Evolutionary conservation across 2,797 vertebrate species (phyloP).

Genomic region (Acestrorhynchus altus): DNA sequence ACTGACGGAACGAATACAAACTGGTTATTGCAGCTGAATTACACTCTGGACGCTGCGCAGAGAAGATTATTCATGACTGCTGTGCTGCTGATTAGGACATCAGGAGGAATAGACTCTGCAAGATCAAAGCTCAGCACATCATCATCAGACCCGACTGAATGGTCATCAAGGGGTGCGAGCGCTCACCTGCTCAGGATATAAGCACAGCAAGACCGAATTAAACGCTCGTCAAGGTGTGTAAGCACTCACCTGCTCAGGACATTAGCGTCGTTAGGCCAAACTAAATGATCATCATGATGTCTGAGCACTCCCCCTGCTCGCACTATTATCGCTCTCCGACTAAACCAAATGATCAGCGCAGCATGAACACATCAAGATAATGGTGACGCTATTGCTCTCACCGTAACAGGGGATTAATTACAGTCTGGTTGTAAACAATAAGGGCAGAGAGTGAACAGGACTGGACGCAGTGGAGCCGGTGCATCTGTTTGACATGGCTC

Average conservation of each 20-base stretch:
- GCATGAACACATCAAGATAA: conserved; percentile 4
- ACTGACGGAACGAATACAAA: background rate
- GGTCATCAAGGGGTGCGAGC: conserved; percentile 49
- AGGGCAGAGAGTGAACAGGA: background rate
- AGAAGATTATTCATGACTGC: conserved; percentile 40
- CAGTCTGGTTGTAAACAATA: conserved; percentile 7
- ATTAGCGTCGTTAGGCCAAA: conserved; percentile 28
- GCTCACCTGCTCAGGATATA: conserved; percentile 49
- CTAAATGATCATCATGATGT: conserved; percentile 37
- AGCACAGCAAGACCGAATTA: conserved; percentile 37
- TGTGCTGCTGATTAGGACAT: conserved; percentile 44
- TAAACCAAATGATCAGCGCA: conserved; percentile 10
- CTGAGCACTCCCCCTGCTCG: conserved; percentile 21
- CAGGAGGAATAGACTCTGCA: conserved; percentile 26
- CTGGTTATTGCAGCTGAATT: conserved; percentile 42
- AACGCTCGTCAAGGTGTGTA: conserved; percentile 31
- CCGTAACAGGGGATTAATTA: conserved; percentile 22
- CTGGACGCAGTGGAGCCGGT: background rate
- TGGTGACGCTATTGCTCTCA: conserved; percentile 13
- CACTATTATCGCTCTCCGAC: conserved; percentile 22
- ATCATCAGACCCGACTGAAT: conserved; percentile 46
- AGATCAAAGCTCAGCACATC: conserved; percentile 39
- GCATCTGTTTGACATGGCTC: background rate
- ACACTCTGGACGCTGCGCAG: conserved; percentile 10
- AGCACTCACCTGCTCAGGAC: conserved; percentile 41